Evolutionary conservation across 2,888 invertebrate species (phyloP), one percentile per base, ranked within the genome.

Genomic region (Gari tellinella): DNA sequence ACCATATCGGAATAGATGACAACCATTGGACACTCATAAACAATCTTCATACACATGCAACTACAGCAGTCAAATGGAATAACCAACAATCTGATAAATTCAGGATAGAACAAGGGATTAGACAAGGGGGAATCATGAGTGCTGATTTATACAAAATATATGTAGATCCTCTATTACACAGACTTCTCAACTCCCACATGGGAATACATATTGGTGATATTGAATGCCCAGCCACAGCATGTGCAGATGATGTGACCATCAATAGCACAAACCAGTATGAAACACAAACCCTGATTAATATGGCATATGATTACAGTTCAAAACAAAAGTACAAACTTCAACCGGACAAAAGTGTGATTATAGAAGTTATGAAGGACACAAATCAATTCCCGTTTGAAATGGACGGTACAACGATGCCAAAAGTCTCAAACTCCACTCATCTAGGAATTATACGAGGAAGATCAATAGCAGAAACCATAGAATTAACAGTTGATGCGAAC

Each of bases 361-460:
- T 52, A 15, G 12, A 52, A 15, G 45, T 45, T 4, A 21, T 38
- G 5, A 2, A 56, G 8, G 2, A 17, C 25, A 25, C 14, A 52
- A 26, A 52, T 21, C 19, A 19, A 19, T 15, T 4, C 21, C 23
- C 23, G 2, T 23, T 19, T 8, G n/a, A 31, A n/a, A 10, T 52
- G 37, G 26, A 31, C 37, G 17, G 15, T 5, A 31, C 14, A 31
- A n/a, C 3, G 17, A 31, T 52, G n/a, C 52, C 52, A 25, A 52
- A 52, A n/a, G 52, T 52, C 3, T 10, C 15, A 31, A 26, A 52
- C n/a, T 26, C 52, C 8, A 52, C 52, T 10, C 52, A 52, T 31
- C 17, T 52, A 12, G 52, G 52, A 5, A 31, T 52, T 52, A 52
- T 52, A 8, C 26, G 52, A 19, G 31, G 31, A 15, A 52, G 31